Evolutionary conservation across 2,113 vertebrate genomes (phyloP), one percentile per base, ranked within the genome.

Genomic region (Parotia lawesii): DNA sequence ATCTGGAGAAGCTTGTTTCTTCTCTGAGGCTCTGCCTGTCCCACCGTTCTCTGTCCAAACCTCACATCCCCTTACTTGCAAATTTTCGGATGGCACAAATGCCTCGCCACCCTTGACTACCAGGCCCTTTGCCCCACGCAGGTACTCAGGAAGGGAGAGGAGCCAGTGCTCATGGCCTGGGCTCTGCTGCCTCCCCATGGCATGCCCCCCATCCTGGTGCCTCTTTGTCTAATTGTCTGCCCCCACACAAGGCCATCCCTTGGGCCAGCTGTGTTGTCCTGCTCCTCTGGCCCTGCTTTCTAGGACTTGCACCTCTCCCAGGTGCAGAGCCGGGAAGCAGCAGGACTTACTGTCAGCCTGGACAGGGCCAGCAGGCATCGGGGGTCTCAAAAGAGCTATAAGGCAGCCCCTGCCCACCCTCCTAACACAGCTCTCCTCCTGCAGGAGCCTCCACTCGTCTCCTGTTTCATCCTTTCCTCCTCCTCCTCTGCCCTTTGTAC

Each of bases 151-250:
- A 29, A 77, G 10, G 44, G 31, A 57, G 38, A 78, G 28, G 14
- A 72, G 27, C 13, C 2, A 4, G 13, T 45, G 44, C 29, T 69
- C 40, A 53, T 83, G 5, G 12, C 56, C 85, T 78, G 80, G 67
- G 84, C 78, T 94, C 77, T 81, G 58, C 87, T 97, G 87, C 95
- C 74, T 92, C 50, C 51, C 37, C 31, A 71, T 74, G 91, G 89
- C 73, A 47, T 70, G 13, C 6, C 27, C 65, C 57, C 58, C 12
- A 9, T 22, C 56, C 50, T 3, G 20, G 21, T 80, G 35, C 62
- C 80, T 79, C 54, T 33, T 48, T 40, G 58, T 51, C 40, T 42
- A 44, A 53, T 33, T 47, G 70, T 57, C 42, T 76, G 67, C 9
- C 42, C 15, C 11, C 3, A 0, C 17, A 20, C 48, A 28, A 64